Conservation (phyloP, 2,113 vertebrate genomes). For the Scalopus aquaticus region DNA sequence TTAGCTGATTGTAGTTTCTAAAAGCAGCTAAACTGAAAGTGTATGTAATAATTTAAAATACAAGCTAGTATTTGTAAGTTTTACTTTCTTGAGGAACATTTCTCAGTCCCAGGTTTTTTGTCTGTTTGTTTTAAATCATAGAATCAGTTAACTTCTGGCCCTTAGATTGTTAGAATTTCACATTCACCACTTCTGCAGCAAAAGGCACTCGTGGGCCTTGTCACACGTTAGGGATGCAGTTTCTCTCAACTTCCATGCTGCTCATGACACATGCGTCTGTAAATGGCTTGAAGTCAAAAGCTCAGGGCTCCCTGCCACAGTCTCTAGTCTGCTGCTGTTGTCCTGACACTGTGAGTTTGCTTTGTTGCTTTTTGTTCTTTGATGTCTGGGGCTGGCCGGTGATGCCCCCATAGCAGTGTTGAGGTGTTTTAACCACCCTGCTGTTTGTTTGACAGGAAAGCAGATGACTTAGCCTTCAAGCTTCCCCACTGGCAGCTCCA, state of each 20-base stretch:
- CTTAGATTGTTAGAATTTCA: not conserved
- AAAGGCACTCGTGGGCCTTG: not conserved
- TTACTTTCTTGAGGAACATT: not conserved
- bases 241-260: not conserved
- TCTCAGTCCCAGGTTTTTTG: not conserved
- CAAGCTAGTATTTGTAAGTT: not conserved
- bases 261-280: not conserved
- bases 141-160: not conserved
- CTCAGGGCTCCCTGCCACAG: not conserved
- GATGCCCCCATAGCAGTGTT: not conserved
- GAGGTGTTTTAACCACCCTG: not conserved
- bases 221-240: not conserved
- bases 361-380: not conserved
- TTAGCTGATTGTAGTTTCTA: not conserved
- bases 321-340: not conserved
- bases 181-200: not conserved
- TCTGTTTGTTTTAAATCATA: not conserved
- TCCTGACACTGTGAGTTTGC: not conserved
- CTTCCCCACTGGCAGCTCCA: not conserved
- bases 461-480: not conserved
- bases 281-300: not conserved
- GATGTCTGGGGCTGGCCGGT: not conserved
- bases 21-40: not conserved
- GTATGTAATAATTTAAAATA: not conserved
- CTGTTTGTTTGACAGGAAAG: not conserved